Evolutionary conservation across 2,888 invertebrate genomes (phyloP).

Genomic region (Sinodicranocentrus sp.): DNA sequence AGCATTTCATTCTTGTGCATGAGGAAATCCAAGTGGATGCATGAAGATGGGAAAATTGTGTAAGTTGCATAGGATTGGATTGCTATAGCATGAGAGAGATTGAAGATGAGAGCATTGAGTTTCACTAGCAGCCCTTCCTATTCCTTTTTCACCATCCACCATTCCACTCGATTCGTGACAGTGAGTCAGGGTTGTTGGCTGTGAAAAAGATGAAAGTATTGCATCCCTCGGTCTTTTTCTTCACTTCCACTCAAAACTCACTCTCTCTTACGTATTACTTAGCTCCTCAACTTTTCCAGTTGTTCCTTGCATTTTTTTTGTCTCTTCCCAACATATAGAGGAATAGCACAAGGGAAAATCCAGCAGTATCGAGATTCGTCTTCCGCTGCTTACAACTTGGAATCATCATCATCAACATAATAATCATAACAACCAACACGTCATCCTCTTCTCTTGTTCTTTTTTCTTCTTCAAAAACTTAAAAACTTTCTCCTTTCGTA

Average conservation of each 20-base stretch:
- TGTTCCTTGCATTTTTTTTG: background rate
- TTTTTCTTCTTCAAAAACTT: constrained; percentile 11
- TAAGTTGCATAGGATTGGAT: constrained; percentile 1
- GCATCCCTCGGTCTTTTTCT: constrained; percentile 35
- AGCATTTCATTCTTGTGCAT: no score
- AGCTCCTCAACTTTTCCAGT: background rate
- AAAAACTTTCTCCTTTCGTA: constrained; percentile 32
- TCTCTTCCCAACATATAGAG: constrained; percentile 46
- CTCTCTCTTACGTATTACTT: background rate
- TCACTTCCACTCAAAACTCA: constrained; percentile 44
- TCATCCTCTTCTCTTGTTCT: constrained; percentile 27
- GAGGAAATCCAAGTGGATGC: no score
- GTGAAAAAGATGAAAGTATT: constrained; percentile 53
- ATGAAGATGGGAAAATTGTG: constrained; percentile 11
- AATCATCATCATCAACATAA: constrained; percentile 33
- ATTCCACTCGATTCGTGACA: constrained; percentile 38
- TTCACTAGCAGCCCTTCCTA: constrained; percentile 14
- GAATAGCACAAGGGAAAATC: constrained; percentile 56
- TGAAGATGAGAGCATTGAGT: background rate
- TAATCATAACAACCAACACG: constrained; percentile 53
- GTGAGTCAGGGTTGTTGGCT: constrained; percentile 56
- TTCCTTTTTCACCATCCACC: background rate
- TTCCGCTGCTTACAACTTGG: constrained; percentile 63
- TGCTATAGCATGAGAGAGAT: background rate
- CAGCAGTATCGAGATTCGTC: constrained; percentile 67